These are phyloP conservation scores for Conopomorpha cramerella DNA, from an alignment of 1,140 invertebrate species.

Conservation along the genomic window DNA sequence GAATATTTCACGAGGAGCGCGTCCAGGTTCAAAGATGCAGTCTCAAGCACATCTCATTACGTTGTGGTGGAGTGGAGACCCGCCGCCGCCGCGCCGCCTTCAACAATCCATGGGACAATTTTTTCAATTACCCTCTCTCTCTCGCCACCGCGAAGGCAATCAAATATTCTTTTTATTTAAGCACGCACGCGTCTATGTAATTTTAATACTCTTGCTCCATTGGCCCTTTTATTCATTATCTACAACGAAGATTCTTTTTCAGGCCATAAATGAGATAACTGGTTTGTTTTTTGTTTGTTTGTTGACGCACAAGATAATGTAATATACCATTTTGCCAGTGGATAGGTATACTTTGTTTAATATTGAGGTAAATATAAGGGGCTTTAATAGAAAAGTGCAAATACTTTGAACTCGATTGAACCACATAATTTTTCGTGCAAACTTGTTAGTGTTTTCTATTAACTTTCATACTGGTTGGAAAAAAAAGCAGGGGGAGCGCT, in stretches of 20 bases:
- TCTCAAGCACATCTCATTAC: conserved; percentile 31
- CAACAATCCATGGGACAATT: conserved; percentile 29
- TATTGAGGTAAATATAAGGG: too few relatives aligned
- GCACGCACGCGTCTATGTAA: conserved; percentile 8
- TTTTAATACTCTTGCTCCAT: conserved; percentile 5
- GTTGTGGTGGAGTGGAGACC: conserved; percentile 1
- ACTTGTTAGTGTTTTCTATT: conserved; percentile 7
- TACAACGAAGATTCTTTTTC: background rate
- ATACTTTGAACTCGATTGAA: background rate
- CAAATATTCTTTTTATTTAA: conserved; percentile 36
- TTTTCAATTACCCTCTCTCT: conserved; percentile 29
- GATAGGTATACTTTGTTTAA: too few relatives aligned
- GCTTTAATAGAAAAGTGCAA: too few relatives aligned
- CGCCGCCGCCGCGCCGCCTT: conserved; percentile 8
- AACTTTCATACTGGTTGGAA: too few relatives aligned
- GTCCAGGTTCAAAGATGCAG: conserved; percentile 12
- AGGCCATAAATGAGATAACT: too few relatives aligned
- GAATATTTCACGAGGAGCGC: background rate
- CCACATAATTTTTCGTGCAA: background rate
- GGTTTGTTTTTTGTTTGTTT: too few relatives aligned
- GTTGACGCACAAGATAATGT: background rate
- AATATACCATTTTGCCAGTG: too few relatives aligned
- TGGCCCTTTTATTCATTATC: too few relatives aligned
- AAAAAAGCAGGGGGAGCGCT: too few relatives aligned
- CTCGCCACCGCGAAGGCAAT: conserved; percentile 25